Base-by-base conservation (phyloP, 1,140 invertebrate species). In the Zaprionus ornatus region DNA sequence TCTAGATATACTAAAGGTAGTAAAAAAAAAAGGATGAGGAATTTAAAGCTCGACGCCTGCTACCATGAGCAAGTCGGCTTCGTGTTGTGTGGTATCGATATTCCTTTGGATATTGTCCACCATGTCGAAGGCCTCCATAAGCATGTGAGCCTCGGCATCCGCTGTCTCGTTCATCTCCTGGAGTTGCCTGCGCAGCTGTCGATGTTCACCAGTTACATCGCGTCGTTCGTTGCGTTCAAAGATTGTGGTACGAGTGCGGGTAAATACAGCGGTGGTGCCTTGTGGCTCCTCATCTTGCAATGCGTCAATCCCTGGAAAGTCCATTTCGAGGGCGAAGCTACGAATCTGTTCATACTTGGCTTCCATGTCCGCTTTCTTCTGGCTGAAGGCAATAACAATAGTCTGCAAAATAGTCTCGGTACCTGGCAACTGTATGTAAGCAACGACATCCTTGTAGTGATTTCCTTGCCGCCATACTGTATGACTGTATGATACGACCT, bases 391-490 rank as follows among this genome's bases (percentile, higher is more conserved):
- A n/a, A 91, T 77, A 29, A 91, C 82, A 2, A 91, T 77, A 0
- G 90, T 79, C 35, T 91, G 90, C 0, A 83, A 59, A 2, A 91
- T 63, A 1, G 69, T 15, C 1, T 85, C 81, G 17, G 35, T 79
- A 7, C 69, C 77, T 0, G 76, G 81, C 7, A 63, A 52, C 21
- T 80, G 82, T 2, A 91, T 7, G 19, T 91, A 91, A 10, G 90
- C 85, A 54, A 91, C 77, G 21, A 91, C 82, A 45, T 91, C 85
- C 52, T 82, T 90, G 52, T 79, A 91, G 1, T 60, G 68, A 45
- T 91, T 91, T 42, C 79, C 72, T 29, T 73, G 32, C 1, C 74
- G 77, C 90, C 90, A 91, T 10, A 90, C 59, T 0, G 90, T 91
- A 1, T 79, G 77, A 0, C 37, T 65, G 57, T 80, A 75, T 7